phyloP scores from a whole-genome alignment of 2,888 invertebrate species.

The Scaptomyza reducta region DNA sequence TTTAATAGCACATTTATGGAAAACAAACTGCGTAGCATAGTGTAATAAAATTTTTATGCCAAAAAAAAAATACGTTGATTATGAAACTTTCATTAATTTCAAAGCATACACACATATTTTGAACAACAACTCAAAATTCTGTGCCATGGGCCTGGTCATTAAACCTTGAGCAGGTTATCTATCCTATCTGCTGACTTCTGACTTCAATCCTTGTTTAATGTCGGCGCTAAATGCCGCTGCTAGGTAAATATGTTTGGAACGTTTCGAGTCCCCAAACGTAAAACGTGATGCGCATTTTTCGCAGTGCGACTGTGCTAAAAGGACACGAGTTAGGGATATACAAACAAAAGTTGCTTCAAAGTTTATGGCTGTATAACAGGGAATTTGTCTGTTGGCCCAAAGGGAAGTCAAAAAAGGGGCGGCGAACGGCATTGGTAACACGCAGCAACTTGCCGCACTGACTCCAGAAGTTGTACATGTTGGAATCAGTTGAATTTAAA shows the following conservation, averaged over 20 bases:
- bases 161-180: slow-evolving; percentile 23
- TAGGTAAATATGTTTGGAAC: slow-evolving; percentile 69
- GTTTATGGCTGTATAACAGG: slow-evolving; percentile 58
- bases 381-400: slow-evolving; percentile 5
- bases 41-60: slow-evolving; percentile 17
- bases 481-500: slow-evolving; percentile 45
- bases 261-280: slow-evolving; percentile 61
- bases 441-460: slow-evolving; percentile 36
- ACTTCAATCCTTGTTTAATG: slow-evolving; percentile 50
- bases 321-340: slow-evolving; percentile 16
- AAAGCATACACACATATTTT: slow-evolving; percentile 8
- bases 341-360: slow-evolving; percentile 68
- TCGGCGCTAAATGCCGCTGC: slow-evolving; percentile 64
- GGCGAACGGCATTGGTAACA: no score
- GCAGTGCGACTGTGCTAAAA: slow-evolving; percentile 51
- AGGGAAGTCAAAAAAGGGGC: background rate
- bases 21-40: slow-evolving; percentile 3
- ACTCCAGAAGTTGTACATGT: slow-evolving; percentile 18
- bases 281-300: slow-evolving; percentile 80
- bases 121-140: slow-evolving; percentile 8
- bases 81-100: slow-evolving; percentile 40
- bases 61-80: slow-evolving; percentile 25
- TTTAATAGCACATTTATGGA: background rate
- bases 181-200: slow-evolving; percentile 11
- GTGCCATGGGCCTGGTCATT: slow-evolving; percentile 41